Evolutionary conservation across 2,797 vertebrate genomes (phyloP).

Genomic region (Sylvilagus floridanus): DNA sequence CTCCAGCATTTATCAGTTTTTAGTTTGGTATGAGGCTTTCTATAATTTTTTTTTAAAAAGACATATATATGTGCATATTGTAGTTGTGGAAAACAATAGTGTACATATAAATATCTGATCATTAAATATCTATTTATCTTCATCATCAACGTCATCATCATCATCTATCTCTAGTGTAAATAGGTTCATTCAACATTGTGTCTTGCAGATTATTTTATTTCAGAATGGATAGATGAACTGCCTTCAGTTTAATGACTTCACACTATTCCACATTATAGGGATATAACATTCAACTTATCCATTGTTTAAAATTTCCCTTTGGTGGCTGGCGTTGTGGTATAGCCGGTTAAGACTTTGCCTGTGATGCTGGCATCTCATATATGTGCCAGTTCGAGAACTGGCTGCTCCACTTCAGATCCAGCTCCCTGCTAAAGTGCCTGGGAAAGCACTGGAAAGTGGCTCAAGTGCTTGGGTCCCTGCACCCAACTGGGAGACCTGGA

Average conservation of each 20-base stretch:
- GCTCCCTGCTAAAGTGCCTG: too few species aligned
- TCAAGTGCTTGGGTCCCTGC: too few species aligned
- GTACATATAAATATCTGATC: not conserved
- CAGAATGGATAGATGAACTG: not conserved
- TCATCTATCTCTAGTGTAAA: not conserved
- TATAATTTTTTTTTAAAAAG: not conserved
- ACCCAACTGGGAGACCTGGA: too few species aligned
- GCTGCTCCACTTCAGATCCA: too few species aligned
- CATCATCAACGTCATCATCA: not conserved
- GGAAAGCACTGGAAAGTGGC: too few species aligned
- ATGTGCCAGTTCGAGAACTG: too few species aligned
- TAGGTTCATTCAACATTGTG: not conserved
- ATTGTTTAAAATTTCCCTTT: not conserved
- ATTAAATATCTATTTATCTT: not conserved
- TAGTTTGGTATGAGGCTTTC: constrained; percentile 27
- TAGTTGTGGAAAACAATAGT: not conserved
- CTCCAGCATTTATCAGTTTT: not conserved
- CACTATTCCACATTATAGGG: not conserved
- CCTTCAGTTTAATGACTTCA: constrained; percentile 28
- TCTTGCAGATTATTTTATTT: constrained; percentile 61
- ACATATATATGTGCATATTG: not conserved
- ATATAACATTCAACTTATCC: constrained; percentile 6
- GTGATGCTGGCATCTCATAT: too few species aligned
- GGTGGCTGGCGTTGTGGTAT: too few species aligned
- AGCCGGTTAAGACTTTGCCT: too few species aligned